Conservation (phyloP, 53 echinoderm and acorn worm genomes). For the Echinometra lucunter region DNA sequence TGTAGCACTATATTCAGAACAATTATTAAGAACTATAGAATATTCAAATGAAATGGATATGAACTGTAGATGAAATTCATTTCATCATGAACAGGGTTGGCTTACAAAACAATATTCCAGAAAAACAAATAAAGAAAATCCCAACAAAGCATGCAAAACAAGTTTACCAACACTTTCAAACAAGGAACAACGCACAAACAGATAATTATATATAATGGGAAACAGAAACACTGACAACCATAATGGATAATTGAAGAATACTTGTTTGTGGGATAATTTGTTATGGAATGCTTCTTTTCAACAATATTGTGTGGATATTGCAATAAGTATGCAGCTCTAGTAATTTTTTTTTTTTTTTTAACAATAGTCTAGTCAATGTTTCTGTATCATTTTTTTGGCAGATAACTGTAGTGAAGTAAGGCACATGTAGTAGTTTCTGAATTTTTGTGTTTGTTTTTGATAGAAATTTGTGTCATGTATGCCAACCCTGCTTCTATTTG, state of each 20-base stretch:
- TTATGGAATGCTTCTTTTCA: not conserved
- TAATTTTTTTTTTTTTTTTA: not conserved
- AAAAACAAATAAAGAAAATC: not conserved
- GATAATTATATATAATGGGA: not conserved
- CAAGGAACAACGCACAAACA: not conserved
- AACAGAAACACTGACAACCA: not conserved
- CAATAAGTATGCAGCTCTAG: not conserved
- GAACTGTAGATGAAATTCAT: not conserved
- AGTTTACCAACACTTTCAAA: not conserved
- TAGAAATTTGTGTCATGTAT: conserved; percentile 2
- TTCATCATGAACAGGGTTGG: conserved; percentile 23
- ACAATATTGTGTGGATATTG: not conserved
- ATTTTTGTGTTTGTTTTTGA: not conserved
- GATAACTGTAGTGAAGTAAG: no score
- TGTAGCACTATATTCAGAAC: not conserved
- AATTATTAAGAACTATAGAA: not conserved
- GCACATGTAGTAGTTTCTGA: not conserved
- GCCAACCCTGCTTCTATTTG: conserved; percentile 26
- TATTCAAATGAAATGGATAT: not conserved
- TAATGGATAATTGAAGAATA: not conserved
- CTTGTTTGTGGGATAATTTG: not conserved
- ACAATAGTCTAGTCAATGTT: not conserved
- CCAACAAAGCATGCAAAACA: not conserved
- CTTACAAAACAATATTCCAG: conserved; percentile 19
- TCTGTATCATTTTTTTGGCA: no score